These are phyloP conservation scores for Heliconius sara DNA, from an alignment of 2,888 invertebrate species.

Conservation along the genomic window DNA sequence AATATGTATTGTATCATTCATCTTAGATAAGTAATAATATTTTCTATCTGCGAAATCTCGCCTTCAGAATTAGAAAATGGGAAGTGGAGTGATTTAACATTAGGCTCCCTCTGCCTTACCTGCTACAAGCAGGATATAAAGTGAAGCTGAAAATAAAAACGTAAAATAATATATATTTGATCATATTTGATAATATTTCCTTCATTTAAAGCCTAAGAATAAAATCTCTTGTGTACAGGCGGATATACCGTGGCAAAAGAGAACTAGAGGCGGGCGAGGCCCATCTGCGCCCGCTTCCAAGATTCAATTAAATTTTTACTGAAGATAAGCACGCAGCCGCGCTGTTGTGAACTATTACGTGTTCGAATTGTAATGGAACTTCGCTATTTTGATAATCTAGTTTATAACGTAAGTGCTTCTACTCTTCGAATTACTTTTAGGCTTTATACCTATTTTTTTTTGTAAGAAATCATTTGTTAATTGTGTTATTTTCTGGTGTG, in stretches of 20 bases:
- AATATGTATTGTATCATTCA: no score
- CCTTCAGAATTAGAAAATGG: no score
- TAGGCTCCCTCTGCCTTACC: no score
- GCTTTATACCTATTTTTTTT: no score
- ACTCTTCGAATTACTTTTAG: no score
- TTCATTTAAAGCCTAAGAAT: constrained; percentile 19
- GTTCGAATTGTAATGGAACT: constrained; percentile 30
- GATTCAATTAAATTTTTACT: constrained; percentile 84
- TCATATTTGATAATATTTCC: background rate
- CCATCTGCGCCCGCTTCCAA: constrained; percentile 74
- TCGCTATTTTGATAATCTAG: background rate
- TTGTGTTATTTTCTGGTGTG: no score
- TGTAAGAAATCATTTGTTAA: no score
- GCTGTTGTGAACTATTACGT: constrained; percentile 54
- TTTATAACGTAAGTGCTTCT: background rate
- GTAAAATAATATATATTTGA: background rate
- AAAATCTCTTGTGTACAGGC: constrained; percentile 26
- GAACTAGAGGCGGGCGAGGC: constrained; percentile 62
- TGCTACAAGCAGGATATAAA: no score
- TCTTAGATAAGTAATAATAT: no score
- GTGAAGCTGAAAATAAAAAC: background rate
- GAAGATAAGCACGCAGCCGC: constrained; percentile 82
- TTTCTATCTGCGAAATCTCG: no score
- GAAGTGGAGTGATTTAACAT: no score
- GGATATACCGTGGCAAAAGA: constrained; percentile 49